Evolutionary conservation across 1,140 invertebrate genomes (phyloP).

Genomic region (Oncopeltus fasciatus): DNA sequence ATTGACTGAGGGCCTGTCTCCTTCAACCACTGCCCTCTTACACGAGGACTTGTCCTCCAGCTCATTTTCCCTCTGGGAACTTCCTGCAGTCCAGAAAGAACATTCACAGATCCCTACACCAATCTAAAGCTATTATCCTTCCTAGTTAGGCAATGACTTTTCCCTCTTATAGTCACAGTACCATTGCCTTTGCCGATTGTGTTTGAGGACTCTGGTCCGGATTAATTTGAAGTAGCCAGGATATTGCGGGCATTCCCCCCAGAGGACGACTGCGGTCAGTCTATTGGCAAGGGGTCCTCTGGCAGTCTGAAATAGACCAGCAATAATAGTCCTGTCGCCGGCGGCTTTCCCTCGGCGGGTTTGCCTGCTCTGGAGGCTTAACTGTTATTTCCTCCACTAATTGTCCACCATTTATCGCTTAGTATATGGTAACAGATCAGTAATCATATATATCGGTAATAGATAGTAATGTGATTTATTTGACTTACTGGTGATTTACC

Average conservation of each 20-base stretch:
- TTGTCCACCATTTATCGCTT: not conserved
- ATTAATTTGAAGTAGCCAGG: too few relatives aligned
- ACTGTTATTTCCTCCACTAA: not conserved
- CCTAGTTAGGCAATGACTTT: not conserved
- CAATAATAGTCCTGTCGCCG: conserved; percentile 4
- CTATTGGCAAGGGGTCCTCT: not conserved
- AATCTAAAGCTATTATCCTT: not conserved
- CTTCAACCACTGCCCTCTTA: not conserved
- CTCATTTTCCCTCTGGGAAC: too few relatives aligned
- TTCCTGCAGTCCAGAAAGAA: not conserved
- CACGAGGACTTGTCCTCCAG: not conserved
- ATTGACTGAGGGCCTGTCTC: not conserved
- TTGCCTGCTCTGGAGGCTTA: not conserved
- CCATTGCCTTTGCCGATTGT: not conserved
- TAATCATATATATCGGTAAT: too few relatives aligned
- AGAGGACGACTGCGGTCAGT: not conserved
- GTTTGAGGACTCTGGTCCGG: not conserved
- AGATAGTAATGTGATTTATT: too few relatives aligned
- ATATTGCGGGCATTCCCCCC: not conserved
- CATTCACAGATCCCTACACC: not conserved
- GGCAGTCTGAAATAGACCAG: not conserved
- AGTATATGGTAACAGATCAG: too few relatives aligned
- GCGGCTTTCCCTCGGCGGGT: not conserved
- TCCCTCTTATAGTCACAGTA: not conserved
- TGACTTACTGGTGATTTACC: too few relatives aligned